Base-by-base conservation (phyloP, 2,113 vertebrate species). In the Candoia aspera region DNA sequence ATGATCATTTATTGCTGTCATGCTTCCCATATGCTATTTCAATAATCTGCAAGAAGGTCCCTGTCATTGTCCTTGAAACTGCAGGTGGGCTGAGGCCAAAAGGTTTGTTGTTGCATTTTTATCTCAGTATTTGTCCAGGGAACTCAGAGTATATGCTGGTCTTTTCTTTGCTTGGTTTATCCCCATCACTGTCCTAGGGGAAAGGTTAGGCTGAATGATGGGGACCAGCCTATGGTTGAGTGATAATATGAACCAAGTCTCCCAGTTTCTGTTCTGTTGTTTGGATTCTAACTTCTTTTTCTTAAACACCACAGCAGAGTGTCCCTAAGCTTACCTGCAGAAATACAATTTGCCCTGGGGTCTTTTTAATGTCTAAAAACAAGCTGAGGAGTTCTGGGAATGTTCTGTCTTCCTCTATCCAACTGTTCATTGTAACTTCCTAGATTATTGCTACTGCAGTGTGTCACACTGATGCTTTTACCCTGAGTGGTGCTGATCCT, bases 381-480 rank as follows among this genome's bases (percentile, higher is more conserved):
- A 53, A 64, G 57, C 59, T 6, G 0, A 93, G 13, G 0, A 79
- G 90, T 59, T 79, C n/a, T 90, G 2, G 6, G 0, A 0, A 79
- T 29, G 0, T 91, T 93, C 13, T 55, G 15, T 91, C 92, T 73
- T 54, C 4, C 19, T 60, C 8, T 60, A 0, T 37, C 24, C 8
- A 1, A 0, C 84, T 15, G 93, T 95, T 84, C 1, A 58, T 86
- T 24, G 1, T 86, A 46, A 85, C 83, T 91, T 95, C 92, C 24
- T 90, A 98, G 98, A 95, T 98, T 89, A 49, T 98, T 58, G 97
- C 98, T 93, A 98, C 98, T 73, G 98, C 96, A 2, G 97, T 98
- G 24, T 98, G 98, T 94, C 98, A 98, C 95, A 98, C 98, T 0
- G 98, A 98, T 87, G 97, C 98, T 90, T 98, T 98, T 24, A 98